A percentile compares a stretch with the other conserved stretches of the same genome.
Conservation (phyloP, 2,797 vertebrate genomes). For the Acomys russatus region DNA sequence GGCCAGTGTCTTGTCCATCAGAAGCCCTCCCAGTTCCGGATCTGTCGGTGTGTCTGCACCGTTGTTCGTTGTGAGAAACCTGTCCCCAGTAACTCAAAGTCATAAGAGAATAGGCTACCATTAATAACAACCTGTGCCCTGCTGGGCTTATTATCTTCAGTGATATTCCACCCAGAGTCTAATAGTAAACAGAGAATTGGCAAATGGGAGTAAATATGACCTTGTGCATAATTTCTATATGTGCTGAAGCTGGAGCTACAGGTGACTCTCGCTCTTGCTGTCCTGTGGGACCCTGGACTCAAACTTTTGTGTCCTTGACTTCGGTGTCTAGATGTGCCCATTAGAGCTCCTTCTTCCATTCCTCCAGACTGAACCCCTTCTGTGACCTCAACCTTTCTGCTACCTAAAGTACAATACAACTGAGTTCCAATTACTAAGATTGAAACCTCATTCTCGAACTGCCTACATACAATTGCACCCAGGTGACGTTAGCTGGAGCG, state of each 20-base stretch:
- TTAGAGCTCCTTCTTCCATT: background rate
- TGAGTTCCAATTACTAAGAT: slow-evolving; percentile 66
- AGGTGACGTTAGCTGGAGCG: slow-evolving; percentile 29
- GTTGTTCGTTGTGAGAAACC: background rate
- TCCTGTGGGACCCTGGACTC: background rate
- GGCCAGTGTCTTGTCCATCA: background rate
- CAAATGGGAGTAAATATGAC: background rate
- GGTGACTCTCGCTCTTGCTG: background rate
- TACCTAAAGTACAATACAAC: background rate
- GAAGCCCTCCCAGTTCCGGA: background rate
- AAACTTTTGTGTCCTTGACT: background rate
- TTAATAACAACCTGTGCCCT: background rate
- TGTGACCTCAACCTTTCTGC: background rate
- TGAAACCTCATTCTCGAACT: slow-evolving; percentile 71
- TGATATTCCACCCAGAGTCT: background rate
- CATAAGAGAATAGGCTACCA: background rate
- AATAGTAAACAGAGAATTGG: background rate
- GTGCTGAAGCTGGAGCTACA: background rate
- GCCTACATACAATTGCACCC: slow-evolving; percentile 70
- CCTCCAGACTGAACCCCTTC: background rate
- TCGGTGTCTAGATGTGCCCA: background rate
- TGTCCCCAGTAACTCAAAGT: background rate
- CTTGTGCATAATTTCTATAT: background rate
- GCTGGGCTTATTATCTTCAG: background rate
- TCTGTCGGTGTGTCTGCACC: background rate